Base-by-base conservation (phyloP, 2,113 vertebrate species). In the Ammodytes marinus region DNA sequence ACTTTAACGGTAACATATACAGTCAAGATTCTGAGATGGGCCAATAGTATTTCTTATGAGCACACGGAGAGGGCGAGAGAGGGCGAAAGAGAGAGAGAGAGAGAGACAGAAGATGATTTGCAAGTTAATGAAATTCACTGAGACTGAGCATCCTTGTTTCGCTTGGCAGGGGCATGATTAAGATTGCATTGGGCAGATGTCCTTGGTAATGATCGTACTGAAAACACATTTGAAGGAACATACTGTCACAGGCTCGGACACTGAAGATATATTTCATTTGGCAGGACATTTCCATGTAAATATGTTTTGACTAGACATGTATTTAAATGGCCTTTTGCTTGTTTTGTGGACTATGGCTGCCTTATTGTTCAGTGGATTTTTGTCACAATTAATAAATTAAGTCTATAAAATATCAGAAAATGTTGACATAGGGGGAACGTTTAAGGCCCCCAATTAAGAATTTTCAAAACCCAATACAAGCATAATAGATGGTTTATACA, bases 91-190 rank as follows among this genome's bases (percentile, higher is more conserved):
- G 47, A 76, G 37, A 66, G 27, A 27, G 27, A 27, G 27, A 27
- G 27, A 27, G 27, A 27, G 69, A 67, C 27, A 68, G 13, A 40
- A 37, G 43, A 68, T 68, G 40, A 72, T 80, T 66, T 82, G 61
- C 47, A 84, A 80, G 86, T 76, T 89, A 80, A 88, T 89, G 77
- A 79, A 87, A 87, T 83, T 85, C 66, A 79, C 15, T 35, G 78
- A 71, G 75, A 83, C 49, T 35, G 66, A 84, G 47, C 59, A 54
- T 86, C 83, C 42, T 83, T 61, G 77, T 85, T 74, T 77, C 46
- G 54, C 74, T 74, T 89, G 78, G 78, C 81, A 85, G 73, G 47
- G 60, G 82, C 77, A 79, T 83, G 75, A 89, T 86, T 87, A 81
- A 86, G 71, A 73, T 81, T 65, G 79, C 59, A 39, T 17, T 37